These are phyloP conservation scores for Emys orbicularis DNA, from an alignment of 2,797 vertebrate genomes.

Conservation along the genomic window DNA sequence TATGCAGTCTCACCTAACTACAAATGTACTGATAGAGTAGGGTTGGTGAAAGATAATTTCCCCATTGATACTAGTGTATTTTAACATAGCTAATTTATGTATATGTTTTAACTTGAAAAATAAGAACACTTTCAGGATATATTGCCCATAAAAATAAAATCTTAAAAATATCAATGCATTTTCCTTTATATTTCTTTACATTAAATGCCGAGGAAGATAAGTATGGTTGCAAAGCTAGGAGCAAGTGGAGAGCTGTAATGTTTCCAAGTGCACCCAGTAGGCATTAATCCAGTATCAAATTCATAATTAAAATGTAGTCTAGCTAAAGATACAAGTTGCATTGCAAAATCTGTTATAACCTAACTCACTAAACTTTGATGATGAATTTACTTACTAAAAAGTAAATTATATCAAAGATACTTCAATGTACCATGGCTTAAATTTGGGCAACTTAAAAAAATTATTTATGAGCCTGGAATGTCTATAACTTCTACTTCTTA, in stretches of 20 bases:
- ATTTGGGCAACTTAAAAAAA: not conserved
- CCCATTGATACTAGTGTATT: not conserved
- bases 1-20: not conserved
- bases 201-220: not conserved
- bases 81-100: not conserved
- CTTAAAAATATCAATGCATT: not conserved
- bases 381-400: not conserved
- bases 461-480: not conserved
- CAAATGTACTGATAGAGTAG: not conserved
- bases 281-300: not conserved
- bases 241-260: fast-evolving
- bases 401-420: not conserved
- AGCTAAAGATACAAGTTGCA: not conserved
- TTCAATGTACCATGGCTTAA: not conserved
- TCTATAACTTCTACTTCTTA: not conserved
- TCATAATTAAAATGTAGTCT: not conserved
- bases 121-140: not conserved
- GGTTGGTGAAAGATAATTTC: not conserved
- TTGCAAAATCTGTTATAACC: not conserved
- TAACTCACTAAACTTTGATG: not conserved
- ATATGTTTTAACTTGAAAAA: not conserved
- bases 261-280: not conserved
- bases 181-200: not conserved
- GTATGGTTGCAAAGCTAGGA: not conserved
- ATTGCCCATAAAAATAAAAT: not conserved